Conservation (phyloP, 2,113 vertebrate genomes). For the Leucoraja erinaceus region DNA sequence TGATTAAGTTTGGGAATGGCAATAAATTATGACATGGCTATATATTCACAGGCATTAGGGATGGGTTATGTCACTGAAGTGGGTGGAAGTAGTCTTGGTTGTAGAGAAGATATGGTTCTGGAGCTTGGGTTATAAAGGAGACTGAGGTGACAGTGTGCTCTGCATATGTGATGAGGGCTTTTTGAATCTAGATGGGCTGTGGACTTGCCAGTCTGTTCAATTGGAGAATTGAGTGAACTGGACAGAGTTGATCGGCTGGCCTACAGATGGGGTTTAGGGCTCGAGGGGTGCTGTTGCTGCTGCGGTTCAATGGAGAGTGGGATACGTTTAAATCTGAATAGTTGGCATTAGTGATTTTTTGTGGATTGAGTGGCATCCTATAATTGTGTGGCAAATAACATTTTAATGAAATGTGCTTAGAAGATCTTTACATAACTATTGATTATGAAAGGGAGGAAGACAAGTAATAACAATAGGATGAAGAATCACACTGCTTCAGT, state of each 20-base stretch:
- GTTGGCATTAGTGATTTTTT: not conserved
- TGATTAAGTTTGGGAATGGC: too few relatives aligned
- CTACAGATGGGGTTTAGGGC: not conserved
- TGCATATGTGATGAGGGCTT: not conserved
- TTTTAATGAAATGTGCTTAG: not conserved
- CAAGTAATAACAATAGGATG: too few relatives aligned
- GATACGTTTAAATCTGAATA: not conserved
- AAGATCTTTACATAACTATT: too few relatives aligned
- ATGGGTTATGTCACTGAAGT: too few relatives aligned
- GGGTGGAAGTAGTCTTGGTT: too few relatives aligned
- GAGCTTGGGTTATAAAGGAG: too few relatives aligned
- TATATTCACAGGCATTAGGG: too few relatives aligned
- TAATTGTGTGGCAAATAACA: not conserved
- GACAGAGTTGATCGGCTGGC: not conserved
- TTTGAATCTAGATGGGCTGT: not conserved
- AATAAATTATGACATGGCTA: too few relatives aligned
- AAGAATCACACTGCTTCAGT: too few relatives aligned
- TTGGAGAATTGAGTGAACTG: not conserved
- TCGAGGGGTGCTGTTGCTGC: not conserved
- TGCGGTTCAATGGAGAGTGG: not conserved
- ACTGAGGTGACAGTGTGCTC: not conserved
- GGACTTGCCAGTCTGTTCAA: too few relatives aligned
- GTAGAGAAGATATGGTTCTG: too few relatives aligned
- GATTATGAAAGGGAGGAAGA: too few relatives aligned
- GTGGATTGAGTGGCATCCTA: not conserved